A percentile compares a stretch with the other conserved stretches of the same genome.
Conservation (phyloP, 2,797 vertebrate genomes). For the Hypotaenidia okinawae region DNA sequence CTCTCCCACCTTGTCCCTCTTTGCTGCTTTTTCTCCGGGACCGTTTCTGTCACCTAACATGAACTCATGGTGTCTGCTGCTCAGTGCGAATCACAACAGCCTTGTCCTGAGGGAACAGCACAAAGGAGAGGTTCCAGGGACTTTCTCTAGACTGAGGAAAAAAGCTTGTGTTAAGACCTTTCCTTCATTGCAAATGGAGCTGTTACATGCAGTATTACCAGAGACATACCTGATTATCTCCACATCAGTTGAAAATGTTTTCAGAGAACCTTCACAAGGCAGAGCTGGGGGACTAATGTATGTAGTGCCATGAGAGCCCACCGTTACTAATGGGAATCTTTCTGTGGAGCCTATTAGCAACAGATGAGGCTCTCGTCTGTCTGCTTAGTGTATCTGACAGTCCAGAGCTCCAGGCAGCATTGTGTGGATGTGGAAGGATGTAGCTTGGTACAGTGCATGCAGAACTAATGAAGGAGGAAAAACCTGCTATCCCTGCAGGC, state of each 20-base stretch:
- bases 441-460: not conserved
- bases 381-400: not conserved
- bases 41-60: not conserved
- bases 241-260: not conserved
- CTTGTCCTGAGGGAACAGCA: not conserved
- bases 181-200: not conserved
- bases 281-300: not conserved
- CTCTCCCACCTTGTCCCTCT: not conserved
- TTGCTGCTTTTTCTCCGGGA: not conserved
- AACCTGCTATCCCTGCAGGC: not conserved
- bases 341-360: not conserved
- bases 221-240: not conserved
- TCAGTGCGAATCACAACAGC: not conserved
- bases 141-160: not conserved
- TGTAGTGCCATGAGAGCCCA: not conserved
- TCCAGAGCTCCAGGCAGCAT: not conserved
- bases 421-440: not conserved
- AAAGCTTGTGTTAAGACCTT: not conserved
- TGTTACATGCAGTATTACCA: not conserved
- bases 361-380: not conserved
- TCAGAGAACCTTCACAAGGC: not conserved
- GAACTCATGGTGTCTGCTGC: constrained; percentile 15
- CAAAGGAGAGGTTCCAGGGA: not conserved
- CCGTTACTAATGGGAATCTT: not conserved
- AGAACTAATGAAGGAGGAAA: not conserved